phyloP scores from a whole-genome alignment of 2,888 invertebrate genomes.

The Phytoseiulus persimilis region DNA sequence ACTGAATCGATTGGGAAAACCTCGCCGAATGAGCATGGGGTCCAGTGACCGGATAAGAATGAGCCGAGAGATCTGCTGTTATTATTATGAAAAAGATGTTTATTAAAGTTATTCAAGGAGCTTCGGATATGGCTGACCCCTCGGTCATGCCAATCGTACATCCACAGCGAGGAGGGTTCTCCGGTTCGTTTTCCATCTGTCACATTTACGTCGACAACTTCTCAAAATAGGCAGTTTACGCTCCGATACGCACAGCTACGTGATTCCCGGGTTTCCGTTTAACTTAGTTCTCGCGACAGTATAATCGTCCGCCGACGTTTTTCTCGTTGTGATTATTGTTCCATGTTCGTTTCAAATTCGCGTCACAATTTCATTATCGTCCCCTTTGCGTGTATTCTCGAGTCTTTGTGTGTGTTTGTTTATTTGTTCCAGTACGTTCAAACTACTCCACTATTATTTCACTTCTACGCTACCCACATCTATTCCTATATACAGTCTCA shows the following conservation, averaged over 20 bases:
- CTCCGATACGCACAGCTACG: not conserved
- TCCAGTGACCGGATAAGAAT: no score
- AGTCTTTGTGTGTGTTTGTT: not conserved
- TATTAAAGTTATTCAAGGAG: not conserved
- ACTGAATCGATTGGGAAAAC: no score
- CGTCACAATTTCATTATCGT: not conserved
- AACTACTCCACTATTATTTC: not conserved
- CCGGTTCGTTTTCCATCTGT: not conserved
- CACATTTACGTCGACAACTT: not conserved
- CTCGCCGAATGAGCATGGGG: no score
- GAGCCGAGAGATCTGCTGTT: not conserved
- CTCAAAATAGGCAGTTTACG: not conserved
- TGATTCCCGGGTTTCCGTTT: not conserved
- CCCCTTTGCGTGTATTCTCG: not conserved
- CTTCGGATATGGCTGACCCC: not conserved
- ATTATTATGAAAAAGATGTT: constrained; percentile 5
- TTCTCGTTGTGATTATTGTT: not conserved
- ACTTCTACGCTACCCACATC: not conserved
- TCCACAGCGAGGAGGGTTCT: not conserved
- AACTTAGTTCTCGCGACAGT: not conserved
- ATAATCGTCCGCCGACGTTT: not conserved
- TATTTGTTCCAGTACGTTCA: not conserved
- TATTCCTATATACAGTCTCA: not conserved
- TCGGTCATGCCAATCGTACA: not conserved
- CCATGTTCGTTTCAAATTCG: not conserved